These are phyloP conservation scores for Micrasema longulum DNA, from an alignment of 1,140 invertebrate genomes.

Conservation along the genomic window DNA sequence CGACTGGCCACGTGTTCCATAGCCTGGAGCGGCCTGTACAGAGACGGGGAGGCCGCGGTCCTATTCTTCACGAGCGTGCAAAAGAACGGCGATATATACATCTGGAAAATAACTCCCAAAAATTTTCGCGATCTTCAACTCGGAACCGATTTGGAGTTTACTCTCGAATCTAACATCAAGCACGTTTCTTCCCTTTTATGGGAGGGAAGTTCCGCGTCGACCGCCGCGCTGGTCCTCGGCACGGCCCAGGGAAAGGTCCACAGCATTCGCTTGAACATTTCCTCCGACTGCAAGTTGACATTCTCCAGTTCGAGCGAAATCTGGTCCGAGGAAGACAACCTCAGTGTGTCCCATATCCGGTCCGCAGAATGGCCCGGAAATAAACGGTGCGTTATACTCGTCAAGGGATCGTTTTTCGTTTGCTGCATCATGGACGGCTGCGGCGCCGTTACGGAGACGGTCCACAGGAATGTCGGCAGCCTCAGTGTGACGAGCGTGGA, in stretches of 20 bases:
- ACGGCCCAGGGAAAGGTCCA: background rate
- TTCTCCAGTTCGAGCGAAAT: conserved; percentile 9
- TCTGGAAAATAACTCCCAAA: conserved; percentile 28
- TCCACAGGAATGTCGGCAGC: conserved; percentile 9
- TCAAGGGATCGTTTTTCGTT: conserved; percentile 33
- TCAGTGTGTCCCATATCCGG: conserved; percentile 14
- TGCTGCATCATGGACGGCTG: background rate
- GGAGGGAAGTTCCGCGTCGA: background rate
- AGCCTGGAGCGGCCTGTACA: conserved; percentile 34
- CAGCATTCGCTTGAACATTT: conserved; percentile 13
- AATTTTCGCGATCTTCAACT: background rate
- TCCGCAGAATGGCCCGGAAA: background rate
- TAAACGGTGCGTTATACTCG: conserved; percentile 13
- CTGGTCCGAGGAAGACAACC: conserved; percentile 28
- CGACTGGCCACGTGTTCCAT: conserved; percentile 21
- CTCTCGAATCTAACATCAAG: conserved; percentile 1
- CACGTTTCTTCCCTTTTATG: conserved; percentile 8
- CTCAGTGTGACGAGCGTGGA: conserved; percentile 29
- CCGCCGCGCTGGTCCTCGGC: background rate
- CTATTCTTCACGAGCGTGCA: conserved; percentile 31
- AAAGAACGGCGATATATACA: conserved; percentile 33
- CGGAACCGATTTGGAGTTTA: background rate
- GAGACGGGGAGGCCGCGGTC: background rate
- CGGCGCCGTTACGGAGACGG: background rate
- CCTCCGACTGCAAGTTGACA: background rate